Evolutionary conservation across 2,888 invertebrate genomes (phyloP).

Genomic region (Hydriomena furcata): DNA sequence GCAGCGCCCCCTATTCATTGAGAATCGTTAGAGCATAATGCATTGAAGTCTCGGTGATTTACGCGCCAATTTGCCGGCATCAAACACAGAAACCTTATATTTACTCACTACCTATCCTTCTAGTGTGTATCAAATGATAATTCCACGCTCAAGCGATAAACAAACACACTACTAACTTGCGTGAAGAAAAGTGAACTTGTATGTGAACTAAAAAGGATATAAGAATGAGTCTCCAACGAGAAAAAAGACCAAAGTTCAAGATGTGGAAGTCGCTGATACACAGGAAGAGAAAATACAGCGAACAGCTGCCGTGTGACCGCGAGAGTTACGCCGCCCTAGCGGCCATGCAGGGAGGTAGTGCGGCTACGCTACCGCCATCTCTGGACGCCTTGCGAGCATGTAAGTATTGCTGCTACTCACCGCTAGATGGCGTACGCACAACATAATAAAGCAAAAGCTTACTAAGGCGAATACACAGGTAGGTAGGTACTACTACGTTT

Average conservation of each 20-base stretch:
- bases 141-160: slow-evolving; percentile 2
- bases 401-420: slow-evolving; percentile 70
- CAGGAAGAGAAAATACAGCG: slow-evolving; percentile 76
- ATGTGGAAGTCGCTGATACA: slow-evolving; percentile 79
- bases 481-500: no score
- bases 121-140: slow-evolving; percentile 8
- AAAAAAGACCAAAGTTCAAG: slow-evolving; percentile 66
- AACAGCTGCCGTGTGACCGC: slow-evolving; percentile 66
- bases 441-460: neutral
- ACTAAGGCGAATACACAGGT: no score
- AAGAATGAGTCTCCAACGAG: slow-evolving; percentile 74
- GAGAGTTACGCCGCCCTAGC: slow-evolving; percentile 76
- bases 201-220: slow-evolving; percentile 48
- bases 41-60: slow-evolving; percentile 61
- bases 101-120: slow-evolving; percentile 2
- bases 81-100: slow-evolving; percentile 36
- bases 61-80: slow-evolving; percentile 60
- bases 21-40: slow-evolving; percentile 61
- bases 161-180: neutral
- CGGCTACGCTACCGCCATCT: slow-evolving; percentile 79
- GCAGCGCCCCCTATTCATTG: slow-evolving; percentile 69
- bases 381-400: slow-evolving; percentile 78
- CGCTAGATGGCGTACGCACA: slow-evolving; percentile 55
- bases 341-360: slow-evolving; percentile 75
- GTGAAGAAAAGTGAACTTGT: slow-evolving; percentile 19